Base-by-base conservation (phyloP, 2,888 invertebrate genomes). In the Caradrina kadenii region DNA sequence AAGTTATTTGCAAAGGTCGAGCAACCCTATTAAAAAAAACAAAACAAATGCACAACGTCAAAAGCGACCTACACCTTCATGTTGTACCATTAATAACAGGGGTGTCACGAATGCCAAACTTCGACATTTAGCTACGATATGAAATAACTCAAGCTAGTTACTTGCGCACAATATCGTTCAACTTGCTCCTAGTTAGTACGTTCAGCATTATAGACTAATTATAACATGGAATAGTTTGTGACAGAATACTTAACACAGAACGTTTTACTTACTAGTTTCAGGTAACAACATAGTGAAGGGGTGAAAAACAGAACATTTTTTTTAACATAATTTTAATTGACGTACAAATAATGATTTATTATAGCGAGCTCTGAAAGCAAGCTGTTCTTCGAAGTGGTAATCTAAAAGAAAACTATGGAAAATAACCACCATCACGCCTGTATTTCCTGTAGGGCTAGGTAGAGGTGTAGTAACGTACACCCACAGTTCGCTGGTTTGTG, bases 121-220 rank as follows among this genome's bases (percentile, higher is more conserved):
- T 68, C 45, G 81, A 62, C 81, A 80, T 79, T 79, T 67, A 80
- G 63, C 58, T 62, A 11, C 56, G 60, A 76, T 76, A 79, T 76
- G 80, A 74, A 79, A 74, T 76, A 79, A 74, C 68, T 76, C 75
- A 2, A 45, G 22, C 52, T 68, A 68, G 45, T 63, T 65, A 50
- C 35, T 60, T 61, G 58, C 13, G 13, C 52, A 74, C 56, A 58
- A 63, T 61, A 61, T 79, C 60, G 59, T 45, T 45, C 42, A 76
- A 76, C 49, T 76, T 79, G 52, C 19, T 55, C 45, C 8, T 62
- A 62, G 53, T 35, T 21, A 39, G 45, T 55, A 39, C 11, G 59
- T 45, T 69, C 39, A 66, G 19, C 21, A 19, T 62, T 49, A 39
- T 11, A 60, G 6, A 66, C 39, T 79, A 60, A 73, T 60, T 59